phyloP scores from a whole-genome alignment of 2,113 vertebrate species.

The Aythya baeri region DNA sequence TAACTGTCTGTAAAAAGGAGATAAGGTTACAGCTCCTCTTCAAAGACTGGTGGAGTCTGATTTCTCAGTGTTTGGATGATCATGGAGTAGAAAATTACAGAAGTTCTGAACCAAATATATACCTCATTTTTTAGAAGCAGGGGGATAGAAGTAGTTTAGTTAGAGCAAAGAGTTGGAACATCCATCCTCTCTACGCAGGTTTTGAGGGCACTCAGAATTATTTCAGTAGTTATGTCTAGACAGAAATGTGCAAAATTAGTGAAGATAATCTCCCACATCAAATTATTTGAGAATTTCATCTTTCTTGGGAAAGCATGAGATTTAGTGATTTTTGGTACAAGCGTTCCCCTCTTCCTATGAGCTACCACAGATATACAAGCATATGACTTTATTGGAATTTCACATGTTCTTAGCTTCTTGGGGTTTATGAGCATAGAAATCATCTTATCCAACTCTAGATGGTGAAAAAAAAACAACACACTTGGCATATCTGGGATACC shows the following conservation, averaged over 20 bases:
- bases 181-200: not conserved
- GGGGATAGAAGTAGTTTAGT: not conserved
- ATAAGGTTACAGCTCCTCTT: not conserved
- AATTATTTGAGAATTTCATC: not conserved
- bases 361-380: rapidly evolving
- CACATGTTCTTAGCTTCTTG: not conserved
- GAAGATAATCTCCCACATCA: not conserved
- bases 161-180: not conserved
- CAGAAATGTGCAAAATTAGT: not conserved
- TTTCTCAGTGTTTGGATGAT: not conserved
- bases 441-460: not conserved
- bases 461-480: not conserved
- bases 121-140: not conserved
- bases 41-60: not conserved
- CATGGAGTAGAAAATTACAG: not conserved
- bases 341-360: not conserved
- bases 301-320: not conserved
- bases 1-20: not conserved
- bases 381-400: not conserved
- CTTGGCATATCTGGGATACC: not conserved
- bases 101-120: not conserved
- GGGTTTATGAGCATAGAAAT: not conserved
- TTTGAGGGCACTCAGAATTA: not conserved
- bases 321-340: not conserved
- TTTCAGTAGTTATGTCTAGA: not conserved